Conservation (phyloP, 2,888 invertebrate species). For the Poecilobothrus nobilitatus region DNA sequence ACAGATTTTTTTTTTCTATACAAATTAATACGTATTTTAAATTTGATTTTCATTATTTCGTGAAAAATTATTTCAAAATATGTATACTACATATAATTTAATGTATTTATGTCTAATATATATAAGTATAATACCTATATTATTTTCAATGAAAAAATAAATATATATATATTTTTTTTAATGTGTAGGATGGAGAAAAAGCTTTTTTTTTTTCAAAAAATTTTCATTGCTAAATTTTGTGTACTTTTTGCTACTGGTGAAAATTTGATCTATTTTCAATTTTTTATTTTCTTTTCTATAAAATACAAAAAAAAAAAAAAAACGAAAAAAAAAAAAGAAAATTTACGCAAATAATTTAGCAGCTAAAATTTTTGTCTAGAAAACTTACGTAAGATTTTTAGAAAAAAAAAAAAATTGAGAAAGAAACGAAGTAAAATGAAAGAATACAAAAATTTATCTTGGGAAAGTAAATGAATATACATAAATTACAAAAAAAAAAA, state of each 20-base stretch:
- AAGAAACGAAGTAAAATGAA: too few relatives aligned
- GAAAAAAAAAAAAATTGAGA: background rate
- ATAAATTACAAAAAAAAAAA: too few relatives aligned
- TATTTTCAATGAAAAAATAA: slow-evolving; percentile 2
- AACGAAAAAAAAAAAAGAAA: background rate
- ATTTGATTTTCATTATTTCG: background rate
- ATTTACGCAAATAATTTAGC: slow-evolving; percentile 1
- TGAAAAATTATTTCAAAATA: background rate
- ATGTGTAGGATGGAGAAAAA: slow-evolving; percentile 6
- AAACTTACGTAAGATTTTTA: background rate
- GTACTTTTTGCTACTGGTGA: background rate
- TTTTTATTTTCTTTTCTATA: background rate
- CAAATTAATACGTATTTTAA: too few relatives aligned
- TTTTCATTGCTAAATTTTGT: slow-evolving; percentile 2
- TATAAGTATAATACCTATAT: too few relatives aligned
- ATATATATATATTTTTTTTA: background rate
- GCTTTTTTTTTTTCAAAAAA: background rate
- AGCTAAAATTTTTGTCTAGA: background rate
- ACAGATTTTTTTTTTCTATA: background rate
- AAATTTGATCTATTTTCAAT: background rate
- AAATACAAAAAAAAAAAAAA: too few relatives aligned
- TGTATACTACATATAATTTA: background rate
- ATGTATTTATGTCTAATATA: background rate
- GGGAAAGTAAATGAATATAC: too few relatives aligned
- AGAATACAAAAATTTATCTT: too few relatives aligned